Evolutionary conservation across 2,888 invertebrate genomes (phyloP), one percentile per base, ranked within the genome.

Genomic region (Bunonema sp.): DNA sequence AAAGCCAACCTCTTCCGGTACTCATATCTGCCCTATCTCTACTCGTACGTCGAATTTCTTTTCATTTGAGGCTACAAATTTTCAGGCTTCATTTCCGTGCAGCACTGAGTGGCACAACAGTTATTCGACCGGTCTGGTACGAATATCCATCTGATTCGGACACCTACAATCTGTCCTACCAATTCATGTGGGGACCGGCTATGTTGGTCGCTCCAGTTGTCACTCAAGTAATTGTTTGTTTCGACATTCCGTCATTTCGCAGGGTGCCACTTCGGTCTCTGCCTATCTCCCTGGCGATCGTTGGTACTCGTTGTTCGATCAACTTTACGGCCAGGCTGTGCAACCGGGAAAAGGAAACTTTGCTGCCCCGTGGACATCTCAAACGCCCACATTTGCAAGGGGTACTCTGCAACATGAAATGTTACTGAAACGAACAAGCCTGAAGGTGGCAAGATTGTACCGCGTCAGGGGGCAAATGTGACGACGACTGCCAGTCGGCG

Each of bases 381-480:
- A 53, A 19, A 51, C 53, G 31, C 63, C 63, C 35, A 31, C 8
- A 22, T 30, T 31, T 39, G n/a, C 29, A 8, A 26, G n/a, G 8
- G n/a, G 10, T 8, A 34, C 19, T 34, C 19, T 10, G 12, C 4
- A 12, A 7, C 34, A 36, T 23, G 26, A 2, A 21, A 18, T 24
- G 1, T 15, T 15, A 16, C 7, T 1, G 10, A 37, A 37, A 15
- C 8, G 15, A 16, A 32, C 16, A 32, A 32, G 8, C 19, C 5
- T 40, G 10, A 30, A 15, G 77, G 75, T 41, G 80, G 80, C 21
- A 71, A 73, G 29, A 74, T 80, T 18, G 54, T 80, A 34, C 71
- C 75, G 16, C 68, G 76, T 48, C 76, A 70, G 44, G 50, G 43
- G 8, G 46, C 60, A 3, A 49, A 40, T 16, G 43, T 49, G 7